Percentiles rank a stretch among this genome's conserved stretches.
Evolutionary conservation across 2,113 vertebrate genomes (phyloP).

Genomic region (Elgaria multicarinata): DNA sequence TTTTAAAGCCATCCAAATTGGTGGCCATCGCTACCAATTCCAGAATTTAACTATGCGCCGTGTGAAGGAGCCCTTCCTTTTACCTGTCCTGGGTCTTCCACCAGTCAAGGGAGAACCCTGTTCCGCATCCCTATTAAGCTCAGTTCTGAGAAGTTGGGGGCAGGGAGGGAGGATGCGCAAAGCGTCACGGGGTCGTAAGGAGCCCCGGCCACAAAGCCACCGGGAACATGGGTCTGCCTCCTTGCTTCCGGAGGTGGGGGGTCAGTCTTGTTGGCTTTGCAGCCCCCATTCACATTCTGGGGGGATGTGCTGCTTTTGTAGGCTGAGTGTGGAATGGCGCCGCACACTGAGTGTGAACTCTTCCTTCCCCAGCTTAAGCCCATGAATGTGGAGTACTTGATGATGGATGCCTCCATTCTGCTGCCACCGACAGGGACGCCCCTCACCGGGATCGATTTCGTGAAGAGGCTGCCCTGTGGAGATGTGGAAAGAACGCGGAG

Average conservation of each 20-base stretch:
- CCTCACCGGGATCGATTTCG: conserved; percentile 96
- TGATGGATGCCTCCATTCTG: conserved; percentile 98
- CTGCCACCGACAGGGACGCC: conserved; percentile 96
- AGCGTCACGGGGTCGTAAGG: too few species aligned
- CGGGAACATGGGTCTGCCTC: background rate
- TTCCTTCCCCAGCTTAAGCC: conserved; percentile 88
- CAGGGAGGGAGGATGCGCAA: background rate
- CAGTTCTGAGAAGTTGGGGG: background rate
- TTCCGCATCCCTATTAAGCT: background rate
- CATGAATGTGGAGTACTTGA: conserved; percentile 96
- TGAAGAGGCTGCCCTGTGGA: conserved; percentile 95
- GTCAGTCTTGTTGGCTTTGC: background rate
- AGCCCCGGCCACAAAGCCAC: background rate
- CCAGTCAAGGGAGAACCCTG: background rate
- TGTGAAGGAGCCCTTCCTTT: too few species aligned
- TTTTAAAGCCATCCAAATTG: too few species aligned
- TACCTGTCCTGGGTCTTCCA: too few species aligned
- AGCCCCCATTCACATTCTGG: background rate
- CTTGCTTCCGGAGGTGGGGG: background rate
- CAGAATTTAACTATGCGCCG: too few species aligned
- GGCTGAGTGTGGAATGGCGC: background rate
- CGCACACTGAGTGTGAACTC: conserved; percentile 11
- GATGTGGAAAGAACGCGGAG: conserved; percentile 94
- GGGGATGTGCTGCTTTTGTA: background rate
- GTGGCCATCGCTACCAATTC: too few species aligned